Percentiles rank a stretch among this genome's conserved stretches.
These are phyloP conservation scores for Cydia amplana DNA, from an alignment of 1,140 invertebrate genomes.

Conservation along the genomic window DNA sequence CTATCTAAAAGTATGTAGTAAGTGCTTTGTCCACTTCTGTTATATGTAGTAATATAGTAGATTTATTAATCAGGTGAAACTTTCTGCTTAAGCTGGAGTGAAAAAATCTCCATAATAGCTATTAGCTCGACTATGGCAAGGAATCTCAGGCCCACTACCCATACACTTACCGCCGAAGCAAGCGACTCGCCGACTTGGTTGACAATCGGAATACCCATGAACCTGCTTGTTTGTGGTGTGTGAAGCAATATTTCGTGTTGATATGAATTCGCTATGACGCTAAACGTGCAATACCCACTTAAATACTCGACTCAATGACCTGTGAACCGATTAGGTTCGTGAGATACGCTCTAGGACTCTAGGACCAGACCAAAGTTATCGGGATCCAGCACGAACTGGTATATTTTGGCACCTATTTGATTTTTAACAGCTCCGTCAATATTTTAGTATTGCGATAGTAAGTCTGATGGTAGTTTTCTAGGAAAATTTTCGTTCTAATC, in stretches of 20 bases:
- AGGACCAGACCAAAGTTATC: constrained; percentile 54
- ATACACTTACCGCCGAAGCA: background rate
- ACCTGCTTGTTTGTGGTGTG: constrained; percentile 20
- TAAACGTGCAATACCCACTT: constrained; percentile 41
- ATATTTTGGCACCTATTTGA: constrained; percentile 24
- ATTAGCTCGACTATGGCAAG: too few relatives aligned
- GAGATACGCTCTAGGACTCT: constrained; percentile 52
- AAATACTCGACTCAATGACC: constrained; percentile 52
- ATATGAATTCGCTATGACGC: constrained; percentile 27
- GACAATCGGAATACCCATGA: background rate
- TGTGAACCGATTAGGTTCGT: constrained; percentile 58
- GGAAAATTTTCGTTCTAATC: background rate
- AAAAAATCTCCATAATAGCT: too few relatives aligned
- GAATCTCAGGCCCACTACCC: too few relatives aligned
- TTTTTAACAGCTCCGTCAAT: background rate
- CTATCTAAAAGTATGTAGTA: background rate
- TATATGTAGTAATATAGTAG: too few relatives aligned
- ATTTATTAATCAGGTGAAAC: too few relatives aligned
- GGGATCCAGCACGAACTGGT: constrained; percentile 42
- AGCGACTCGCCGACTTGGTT: background rate
- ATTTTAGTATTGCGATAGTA: background rate
- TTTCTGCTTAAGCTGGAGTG: too few relatives aligned
- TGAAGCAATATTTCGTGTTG: constrained; percentile 31
- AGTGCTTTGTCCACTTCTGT: too few relatives aligned
- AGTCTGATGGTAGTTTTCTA: background rate